Conservation (phyloP, 2,888 invertebrate genomes). For the Orchesella flavescens region DNA sequence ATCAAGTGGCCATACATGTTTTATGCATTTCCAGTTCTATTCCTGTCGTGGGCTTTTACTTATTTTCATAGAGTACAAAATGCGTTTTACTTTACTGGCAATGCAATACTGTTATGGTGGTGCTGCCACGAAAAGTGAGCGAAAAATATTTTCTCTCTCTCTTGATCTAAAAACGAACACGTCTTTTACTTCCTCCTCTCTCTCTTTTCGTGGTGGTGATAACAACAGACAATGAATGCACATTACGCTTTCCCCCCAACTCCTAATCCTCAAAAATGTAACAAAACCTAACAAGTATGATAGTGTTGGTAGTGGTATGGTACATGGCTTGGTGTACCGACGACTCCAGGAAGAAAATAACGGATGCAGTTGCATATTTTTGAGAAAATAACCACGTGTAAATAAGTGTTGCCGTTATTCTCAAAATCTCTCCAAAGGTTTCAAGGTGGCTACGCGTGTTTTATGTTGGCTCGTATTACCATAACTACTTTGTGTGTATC, state of each 20-base stretch:
- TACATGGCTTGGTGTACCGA: neutral
- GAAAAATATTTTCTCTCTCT: no score
- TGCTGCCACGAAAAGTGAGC: no score
- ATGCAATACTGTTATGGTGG: no score
- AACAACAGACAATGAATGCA: slow-evolving; percentile 15
- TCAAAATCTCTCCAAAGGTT: no score
- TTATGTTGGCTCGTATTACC: slow-evolving; percentile 35
- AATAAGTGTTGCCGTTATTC: neutral
- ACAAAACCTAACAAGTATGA: no score
- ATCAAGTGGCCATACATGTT: slow-evolving; percentile 47
- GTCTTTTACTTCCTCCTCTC: no score
- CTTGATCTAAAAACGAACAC: no score
- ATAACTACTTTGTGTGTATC: slow-evolving; percentile 27
- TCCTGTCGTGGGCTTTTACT: neutral
- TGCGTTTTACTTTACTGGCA: no score
- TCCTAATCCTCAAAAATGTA: no score
- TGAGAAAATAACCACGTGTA: neutral
- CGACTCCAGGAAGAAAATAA: slow-evolving; percentile 20
- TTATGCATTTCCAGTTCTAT: slow-evolving; percentile 50
- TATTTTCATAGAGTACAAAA: neutral
- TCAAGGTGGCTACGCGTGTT: neutral
- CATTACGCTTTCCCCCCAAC: no score
- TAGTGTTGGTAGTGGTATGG: no score
- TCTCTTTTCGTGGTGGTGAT: neutral
- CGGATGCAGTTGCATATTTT: slow-evolving; percentile 31